Percentiles rank a stretch among this genome's conserved stretches.
phyloP scores from a whole-genome alignment of 2,888 invertebrate genomes.

The Plebejus anna region DNA sequence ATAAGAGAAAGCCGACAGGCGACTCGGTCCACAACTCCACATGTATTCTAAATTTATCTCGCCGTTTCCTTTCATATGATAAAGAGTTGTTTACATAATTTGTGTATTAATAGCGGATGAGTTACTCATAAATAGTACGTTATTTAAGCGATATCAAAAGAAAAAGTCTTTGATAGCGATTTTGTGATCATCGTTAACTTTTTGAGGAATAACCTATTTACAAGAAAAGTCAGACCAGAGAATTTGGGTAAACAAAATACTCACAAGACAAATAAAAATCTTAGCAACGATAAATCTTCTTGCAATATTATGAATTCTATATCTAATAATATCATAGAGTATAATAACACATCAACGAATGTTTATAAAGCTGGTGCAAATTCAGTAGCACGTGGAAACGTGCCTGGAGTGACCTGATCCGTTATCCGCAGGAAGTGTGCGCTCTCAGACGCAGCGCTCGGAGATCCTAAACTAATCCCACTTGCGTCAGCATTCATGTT shows the following conservation, averaged over 20 bases:
- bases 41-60: conserved; percentile 53
- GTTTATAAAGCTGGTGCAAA: conserved; percentile 30
- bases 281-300: too few species aligned
- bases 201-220: neutral
- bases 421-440: conserved; percentile 73
- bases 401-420: conserved; percentile 52
- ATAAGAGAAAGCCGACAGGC: conserved; percentile 55
- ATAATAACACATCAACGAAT: neutral
- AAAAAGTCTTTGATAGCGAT: conserved; percentile 1
- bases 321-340: neutral
- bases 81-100: conserved; percentile 50
- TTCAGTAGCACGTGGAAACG: conserved; percentile 52
- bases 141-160: conserved; percentile 7
- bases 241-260: neutral
- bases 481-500: conserved; percentile 40
- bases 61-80: conserved; percentile 54
- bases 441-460: conserved; percentile 48
- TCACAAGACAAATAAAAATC: too few species aligned
- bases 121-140: conserved; percentile 28
- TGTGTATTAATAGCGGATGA: conserved; percentile 44
- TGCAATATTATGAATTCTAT: neutral
- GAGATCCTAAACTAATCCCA: conserved; percentile 18
- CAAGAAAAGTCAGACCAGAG: neutral
- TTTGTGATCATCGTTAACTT: neutral
- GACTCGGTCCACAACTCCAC: conserved; percentile 37